Evolutionary conservation across 2,888 invertebrate species (phyloP), one percentile per base, ranked within the genome.

Genomic region (Blera fallax): DNA sequence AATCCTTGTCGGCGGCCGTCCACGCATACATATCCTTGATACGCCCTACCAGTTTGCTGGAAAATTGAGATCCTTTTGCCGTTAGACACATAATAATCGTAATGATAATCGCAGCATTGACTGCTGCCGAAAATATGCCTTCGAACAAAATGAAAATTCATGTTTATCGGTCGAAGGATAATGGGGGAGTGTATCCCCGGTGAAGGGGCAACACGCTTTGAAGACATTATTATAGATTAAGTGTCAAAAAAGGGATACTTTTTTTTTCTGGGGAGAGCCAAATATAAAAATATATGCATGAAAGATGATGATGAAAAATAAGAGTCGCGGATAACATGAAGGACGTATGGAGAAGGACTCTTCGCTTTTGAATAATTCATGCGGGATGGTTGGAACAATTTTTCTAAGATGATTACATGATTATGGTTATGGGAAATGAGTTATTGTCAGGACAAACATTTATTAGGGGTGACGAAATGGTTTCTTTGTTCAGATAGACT

Each of bases 151-250:
- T 85, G 85, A 81, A 81, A 85, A 85, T 85, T 85, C 85, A 85
- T 85, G 85, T 85, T 76, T 76, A 85, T 85, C 85, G 81, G 72
- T 7, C 37, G 48, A 72, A 77, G 76, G 77, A 82, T 82, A 74
- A 76, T 74, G 40, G 45, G 45, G 54, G 60, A n/a, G 54, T 43
- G n/a, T 54, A 18, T 43, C 1, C 27, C 32, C 45, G 29, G 16
- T 67, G 60, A 78, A 73, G 67, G 78, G 78, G 70, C 40, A 54
- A 56, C 74, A 76, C 58, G 70, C 52, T 70, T 76, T 60, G 48
- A 81, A 62, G 81, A 81, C 81, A 77, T 85, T 85, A 81, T 81
- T 85, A 85, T 77, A 81, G 81, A 85, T 85, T 81, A 85, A 81
- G 85, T 85, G 85, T 85, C 85, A 85, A 76, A 81, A 80, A 81